Evolutionary conservation across 1,140 invertebrate genomes (phyloP), one percentile per base, ranked within the genome.

Genomic region (Drosophila malerkotliana): DNA sequence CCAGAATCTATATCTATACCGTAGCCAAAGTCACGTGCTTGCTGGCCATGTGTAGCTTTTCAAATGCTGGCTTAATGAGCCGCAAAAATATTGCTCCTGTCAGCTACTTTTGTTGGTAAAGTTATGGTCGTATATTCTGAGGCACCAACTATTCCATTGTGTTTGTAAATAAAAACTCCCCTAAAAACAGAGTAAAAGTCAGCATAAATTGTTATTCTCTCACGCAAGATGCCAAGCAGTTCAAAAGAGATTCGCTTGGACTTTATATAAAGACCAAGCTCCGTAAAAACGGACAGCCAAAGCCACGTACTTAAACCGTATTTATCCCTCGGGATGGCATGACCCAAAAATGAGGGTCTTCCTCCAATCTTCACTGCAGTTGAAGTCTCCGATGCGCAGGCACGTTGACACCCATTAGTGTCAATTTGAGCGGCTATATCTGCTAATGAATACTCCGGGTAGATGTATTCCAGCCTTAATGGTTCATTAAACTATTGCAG

Each of bases 21-120:
- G 41, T 15, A 54, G 61, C 58, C 26, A 28, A 28, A 28, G 56
- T 76, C 80, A 84, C 75, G 59, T 73, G 72, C 66, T 44, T 41
- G 48, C 21, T 47, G 44, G 8, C 41, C 55, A 39, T 48, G 37
- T 18, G 12, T 18, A 8, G 47, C 15, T 53, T n/a, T 72, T 26
- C 59, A 44, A 53, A 45, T 32, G 67, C 73, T 78, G 67, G 58
- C 62, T 75, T 83, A 83, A 83, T 83, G 77, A 85, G 80, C 64
- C 75, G 59, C 60, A 60, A 77, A 39, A 45, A 59, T n/a, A 59
- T 77, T 54, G 57, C 21, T 55, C 30, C 51, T 67, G 37, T 56
- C 62, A 55, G 49, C 45, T 63, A 55, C 67, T 71, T 72, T 26
- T 57, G 54, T 52, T 44, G 47, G 63, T 64, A 34, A 28, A 24